Conservation (phyloP, 2,797 vertebrate species). For the Sebastolobus altivelis region DNA sequence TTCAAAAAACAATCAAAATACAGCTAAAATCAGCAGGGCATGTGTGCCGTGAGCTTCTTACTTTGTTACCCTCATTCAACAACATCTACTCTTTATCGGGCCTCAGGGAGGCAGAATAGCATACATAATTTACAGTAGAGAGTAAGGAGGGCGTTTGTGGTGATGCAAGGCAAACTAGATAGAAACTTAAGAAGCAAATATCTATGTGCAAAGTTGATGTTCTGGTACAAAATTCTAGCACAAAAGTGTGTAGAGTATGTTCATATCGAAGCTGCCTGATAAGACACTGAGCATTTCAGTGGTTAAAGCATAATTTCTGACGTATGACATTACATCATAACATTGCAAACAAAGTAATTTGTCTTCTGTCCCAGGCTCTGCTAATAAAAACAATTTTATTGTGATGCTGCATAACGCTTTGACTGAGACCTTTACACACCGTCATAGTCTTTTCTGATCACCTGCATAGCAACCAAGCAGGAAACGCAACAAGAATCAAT, state of each 20-base stretch:
- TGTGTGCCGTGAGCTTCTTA: background rate
- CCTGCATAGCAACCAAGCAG: background rate
- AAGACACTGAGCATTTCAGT: background rate
- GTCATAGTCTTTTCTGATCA: slow-evolving; percentile 4
- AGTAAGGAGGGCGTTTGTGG: background rate
- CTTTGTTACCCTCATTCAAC: background rate
- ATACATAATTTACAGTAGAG: background rate
- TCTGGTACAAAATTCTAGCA: background rate
- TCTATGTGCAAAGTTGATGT: background rate
- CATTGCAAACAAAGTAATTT: background rate
- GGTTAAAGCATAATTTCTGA: background rate
- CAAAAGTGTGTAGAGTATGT: background rate
- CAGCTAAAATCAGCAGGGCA: background rate
- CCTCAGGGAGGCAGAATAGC: slow-evolving; percentile 6
- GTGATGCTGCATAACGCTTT: background rate
- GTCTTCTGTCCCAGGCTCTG: background rate
- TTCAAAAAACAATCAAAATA: background rate
- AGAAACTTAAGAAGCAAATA: background rate
- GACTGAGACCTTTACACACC: background rate
- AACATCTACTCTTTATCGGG: background rate
- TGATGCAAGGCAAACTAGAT: slow-evolving; percentile 11
- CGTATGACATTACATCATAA: too few relatives aligned
- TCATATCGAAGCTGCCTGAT: background rate
- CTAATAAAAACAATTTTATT: background rate
- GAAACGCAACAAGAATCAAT: slow-evolving; percentile 3